These are phyloP conservation scores for Agrotis ipsilon DNA, from an alignment of 2,888 invertebrate genomes.

Conservation along the genomic window DNA sequence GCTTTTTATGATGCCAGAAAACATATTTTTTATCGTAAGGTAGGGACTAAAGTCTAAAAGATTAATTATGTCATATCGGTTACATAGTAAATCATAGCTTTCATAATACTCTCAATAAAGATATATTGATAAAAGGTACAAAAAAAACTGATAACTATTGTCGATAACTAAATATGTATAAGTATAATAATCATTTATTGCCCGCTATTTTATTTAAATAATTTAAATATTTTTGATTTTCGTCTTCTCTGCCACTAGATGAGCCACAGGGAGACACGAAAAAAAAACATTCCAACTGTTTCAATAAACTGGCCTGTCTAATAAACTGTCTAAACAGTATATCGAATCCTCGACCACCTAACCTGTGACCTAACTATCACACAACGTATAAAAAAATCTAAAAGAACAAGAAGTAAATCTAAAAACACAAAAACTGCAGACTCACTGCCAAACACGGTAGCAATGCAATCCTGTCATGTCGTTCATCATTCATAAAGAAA, in stretches of 20 bases:
- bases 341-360: too few species aligned
- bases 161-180: too few species aligned
- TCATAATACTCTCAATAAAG: constrained; percentile 40
- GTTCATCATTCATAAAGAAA: constrained; percentile 12
- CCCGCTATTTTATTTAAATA: too few species aligned
- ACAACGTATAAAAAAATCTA: too few species aligned
- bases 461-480: constrained; percentile 12
- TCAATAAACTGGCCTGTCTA: too few species aligned
- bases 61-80: not conserved
- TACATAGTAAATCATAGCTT: constrained; percentile 12
- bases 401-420: too few species aligned
- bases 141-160: constrained; percentile 31
- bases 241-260: too few species aligned
- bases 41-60: not conserved
- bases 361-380: too few species aligned
- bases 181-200: not conserved
- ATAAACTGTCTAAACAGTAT: too few species aligned
- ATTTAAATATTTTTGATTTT: too few species aligned
- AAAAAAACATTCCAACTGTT: too few species aligned
- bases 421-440: not conserved
- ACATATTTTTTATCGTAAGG: not conserved
- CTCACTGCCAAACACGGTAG: constrained; percentile 6
- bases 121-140: constrained; percentile 37
- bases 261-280: too few species aligned
- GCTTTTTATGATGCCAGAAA: not conserved